Percentiles rank a stretch among this genome's conserved stretches.
These are phyloP conservation scores for Tolmerus cingulatus DNA, from an alignment of 2,888 invertebrate species.

Conservation along the genomic window DNA sequence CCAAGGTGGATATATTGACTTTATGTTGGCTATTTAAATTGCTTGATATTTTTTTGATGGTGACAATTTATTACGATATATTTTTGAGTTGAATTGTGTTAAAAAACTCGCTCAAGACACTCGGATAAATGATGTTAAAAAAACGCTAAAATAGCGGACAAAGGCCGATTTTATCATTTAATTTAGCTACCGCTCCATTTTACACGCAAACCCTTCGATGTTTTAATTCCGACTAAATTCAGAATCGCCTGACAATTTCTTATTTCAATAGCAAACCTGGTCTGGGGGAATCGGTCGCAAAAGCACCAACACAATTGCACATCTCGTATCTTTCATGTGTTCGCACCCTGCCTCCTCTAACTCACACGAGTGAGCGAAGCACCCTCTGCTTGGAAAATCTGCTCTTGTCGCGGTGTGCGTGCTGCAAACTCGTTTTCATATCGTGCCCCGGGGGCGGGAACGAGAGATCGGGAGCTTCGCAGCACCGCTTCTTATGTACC, in stretches of 20 bases:
- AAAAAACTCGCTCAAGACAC: conserved; percentile 51
- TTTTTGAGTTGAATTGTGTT: conserved; percentile 17
- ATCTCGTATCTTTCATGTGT: not conserved
- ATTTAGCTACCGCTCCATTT: conserved; percentile 63
- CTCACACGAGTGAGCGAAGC: not conserved
- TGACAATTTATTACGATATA: not conserved
- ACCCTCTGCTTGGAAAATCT: not conserved
- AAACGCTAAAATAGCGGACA: conserved; percentile 69
- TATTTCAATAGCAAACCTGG: conserved; percentile 1
- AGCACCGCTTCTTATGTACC: not conserved
- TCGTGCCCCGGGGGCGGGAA: not conserved
- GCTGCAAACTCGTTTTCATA: not conserved
- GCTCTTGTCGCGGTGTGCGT: not conserved
- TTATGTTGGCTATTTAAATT: not conserved
- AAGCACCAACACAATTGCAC: not conserved
- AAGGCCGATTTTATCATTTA: conserved; percentile 62
- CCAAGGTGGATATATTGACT: not conserved
- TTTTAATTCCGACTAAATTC: conserved; percentile 60
- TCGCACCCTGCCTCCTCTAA: not conserved
- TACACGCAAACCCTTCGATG: conserved; percentile 59
- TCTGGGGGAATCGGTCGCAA: not conserved
- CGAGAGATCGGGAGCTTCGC: not conserved
- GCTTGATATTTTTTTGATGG: not conserved
- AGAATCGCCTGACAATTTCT: conserved; percentile 29
- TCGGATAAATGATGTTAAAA: conserved; percentile 65